These are phyloP conservation scores for Saccopteryx leptura DNA, from an alignment of 2,113 vertebrate genomes.

Conservation along the genomic window DNA sequence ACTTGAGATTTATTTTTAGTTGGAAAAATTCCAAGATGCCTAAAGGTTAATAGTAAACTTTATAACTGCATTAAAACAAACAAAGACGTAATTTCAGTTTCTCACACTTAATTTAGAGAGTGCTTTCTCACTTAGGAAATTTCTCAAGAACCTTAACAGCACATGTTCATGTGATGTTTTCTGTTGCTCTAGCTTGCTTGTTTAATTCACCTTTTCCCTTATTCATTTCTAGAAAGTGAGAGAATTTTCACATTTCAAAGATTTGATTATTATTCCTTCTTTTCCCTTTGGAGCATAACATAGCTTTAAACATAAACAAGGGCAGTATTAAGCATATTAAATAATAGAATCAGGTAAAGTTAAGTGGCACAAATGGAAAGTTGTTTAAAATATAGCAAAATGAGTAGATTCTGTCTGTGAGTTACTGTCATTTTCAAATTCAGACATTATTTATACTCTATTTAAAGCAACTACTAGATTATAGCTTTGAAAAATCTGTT, in stretches of 20 bases:
- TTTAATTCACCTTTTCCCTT: conserved; percentile 23
- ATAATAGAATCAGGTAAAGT: not conserved
- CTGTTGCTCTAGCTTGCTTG: not conserved
- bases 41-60: conserved; percentile 54
- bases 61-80: conserved; percentile 8
- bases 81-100: conserved; percentile 47
- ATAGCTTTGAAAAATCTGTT: conserved; percentile 3
- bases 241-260: conserved; percentile 47
- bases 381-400: conserved; percentile 10
- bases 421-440: conserved; percentile 56
- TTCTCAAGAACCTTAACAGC: conserved; percentile 33
- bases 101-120: not conserved
- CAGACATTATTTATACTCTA: not conserved
- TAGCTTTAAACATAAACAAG: not conserved
- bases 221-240: conserved; percentile 42
- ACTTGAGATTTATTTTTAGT: conserved; percentile 73
- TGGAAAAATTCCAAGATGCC: conserved; percentile 53
- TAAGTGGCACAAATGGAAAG: not conserved
- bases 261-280: conserved; percentile 59
- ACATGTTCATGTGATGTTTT: not conserved
- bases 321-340: not conserved
- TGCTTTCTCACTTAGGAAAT: conserved; percentile 45
- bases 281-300: not conserved
- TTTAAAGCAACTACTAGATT: not conserved
- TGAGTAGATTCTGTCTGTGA: not conserved